Percentiles rank a stretch among this genome's conserved stretches.
phyloP scores from a whole-genome alignment of 2,888 invertebrate genomes.

The Drosophila longiperda region DNA sequence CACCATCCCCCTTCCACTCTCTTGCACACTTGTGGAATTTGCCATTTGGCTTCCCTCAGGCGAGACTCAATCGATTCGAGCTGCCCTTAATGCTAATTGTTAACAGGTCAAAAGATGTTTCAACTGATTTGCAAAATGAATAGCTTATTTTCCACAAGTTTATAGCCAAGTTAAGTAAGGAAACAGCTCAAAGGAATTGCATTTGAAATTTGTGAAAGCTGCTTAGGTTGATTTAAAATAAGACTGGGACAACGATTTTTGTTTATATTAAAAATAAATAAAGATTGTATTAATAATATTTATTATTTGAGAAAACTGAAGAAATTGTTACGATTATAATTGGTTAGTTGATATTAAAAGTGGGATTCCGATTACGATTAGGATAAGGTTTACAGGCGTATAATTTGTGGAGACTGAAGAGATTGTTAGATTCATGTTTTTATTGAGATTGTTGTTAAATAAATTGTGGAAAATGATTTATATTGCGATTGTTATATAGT shows the following conservation, averaged over 20 bases:
- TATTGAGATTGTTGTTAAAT: no score
- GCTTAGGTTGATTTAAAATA: neutral
- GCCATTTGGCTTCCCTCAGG: neutral
- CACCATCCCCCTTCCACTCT: constrained; percentile 14
- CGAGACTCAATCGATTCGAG: constrained; percentile 17
- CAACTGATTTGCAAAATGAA: neutral
- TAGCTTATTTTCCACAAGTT: neutral
- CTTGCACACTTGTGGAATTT: constrained; percentile 62
- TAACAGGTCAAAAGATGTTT: constrained; percentile 10
- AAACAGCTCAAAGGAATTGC: neutral
- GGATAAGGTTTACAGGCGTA: neutral
- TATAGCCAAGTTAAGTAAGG: neutral
- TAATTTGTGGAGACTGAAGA: neutral
- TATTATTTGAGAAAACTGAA: no score
- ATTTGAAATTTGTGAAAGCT: neutral
- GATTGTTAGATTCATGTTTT: no score
- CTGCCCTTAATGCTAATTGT: neutral
- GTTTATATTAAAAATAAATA: no score
- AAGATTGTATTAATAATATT: no score
- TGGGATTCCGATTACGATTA: neutral
- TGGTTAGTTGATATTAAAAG: no score
- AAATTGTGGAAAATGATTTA: no score
- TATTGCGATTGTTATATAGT: no score
- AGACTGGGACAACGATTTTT: neutral
- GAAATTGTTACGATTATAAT: no score